Conservation (phyloP, 2,797 vertebrate genomes). For the Micromesistius poutassou region DNA sequence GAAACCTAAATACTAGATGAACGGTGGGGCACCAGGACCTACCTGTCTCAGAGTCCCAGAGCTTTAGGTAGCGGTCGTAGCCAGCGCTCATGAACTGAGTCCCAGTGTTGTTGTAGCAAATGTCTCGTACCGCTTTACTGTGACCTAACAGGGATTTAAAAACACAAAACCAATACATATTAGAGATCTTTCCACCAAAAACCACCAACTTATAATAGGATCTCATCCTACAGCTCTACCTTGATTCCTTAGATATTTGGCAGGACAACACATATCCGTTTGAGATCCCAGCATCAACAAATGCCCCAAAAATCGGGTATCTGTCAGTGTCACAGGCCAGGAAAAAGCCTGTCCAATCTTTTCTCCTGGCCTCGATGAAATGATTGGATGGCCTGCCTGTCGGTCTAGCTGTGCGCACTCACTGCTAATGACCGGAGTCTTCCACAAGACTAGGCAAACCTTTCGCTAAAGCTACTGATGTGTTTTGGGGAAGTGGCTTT, state of each 20-base stretch:
- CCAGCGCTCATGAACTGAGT: conserved; percentile 92
- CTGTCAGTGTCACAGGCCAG: too few relatives aligned
- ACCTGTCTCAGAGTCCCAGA: conserved; percentile 98
- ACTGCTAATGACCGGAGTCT: too few relatives aligned
- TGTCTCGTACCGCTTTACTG: conserved; percentile 95
- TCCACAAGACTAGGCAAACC: too few relatives aligned
- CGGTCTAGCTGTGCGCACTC: too few relatives aligned
- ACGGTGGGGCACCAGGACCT: conserved; percentile 20
- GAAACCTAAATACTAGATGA: neutral
- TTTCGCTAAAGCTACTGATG: too few relatives aligned
- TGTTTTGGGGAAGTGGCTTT: too few relatives aligned
- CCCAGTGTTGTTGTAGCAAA: conserved; percentile 93
- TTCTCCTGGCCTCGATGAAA: too few relatives aligned
- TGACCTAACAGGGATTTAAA: conserved; percentile 75
- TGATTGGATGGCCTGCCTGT: too few relatives aligned
- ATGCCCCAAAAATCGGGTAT: too few relatives aligned
- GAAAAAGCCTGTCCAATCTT: too few relatives aligned
- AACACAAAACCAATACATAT: neutral
- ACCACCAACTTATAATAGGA: neutral
- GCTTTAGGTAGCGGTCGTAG: conserved; percentile 94
- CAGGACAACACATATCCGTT: neutral
- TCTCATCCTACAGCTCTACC: neutral
- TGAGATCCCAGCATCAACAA: too few relatives aligned
- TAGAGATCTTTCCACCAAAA: neutral
- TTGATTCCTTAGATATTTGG: neutral